phyloP scores from a whole-genome alignment of 2,888 invertebrate genomes.

The Platycnemis pennipes region DNA sequence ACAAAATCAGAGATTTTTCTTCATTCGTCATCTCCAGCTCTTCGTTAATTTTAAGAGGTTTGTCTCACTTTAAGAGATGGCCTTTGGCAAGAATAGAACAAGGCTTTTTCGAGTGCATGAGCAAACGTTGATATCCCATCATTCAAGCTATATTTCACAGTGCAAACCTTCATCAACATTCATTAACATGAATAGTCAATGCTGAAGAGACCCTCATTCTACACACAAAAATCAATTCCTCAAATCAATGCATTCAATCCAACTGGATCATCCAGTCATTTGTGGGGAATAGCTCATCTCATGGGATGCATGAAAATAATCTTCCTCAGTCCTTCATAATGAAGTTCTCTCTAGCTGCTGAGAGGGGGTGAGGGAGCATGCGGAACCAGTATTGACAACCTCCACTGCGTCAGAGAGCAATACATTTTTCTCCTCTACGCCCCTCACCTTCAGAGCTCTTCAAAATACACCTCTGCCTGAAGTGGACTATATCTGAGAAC shows the following conservation, averaged over 20 bases:
- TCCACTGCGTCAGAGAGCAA: neutral
- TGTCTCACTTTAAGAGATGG: neutral
- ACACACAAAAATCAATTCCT: neutral
- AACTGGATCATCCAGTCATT: neutral
- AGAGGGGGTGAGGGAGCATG: neutral
- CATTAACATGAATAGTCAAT: neutral
- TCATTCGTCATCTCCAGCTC: neutral
- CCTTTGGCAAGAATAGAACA: neutral
- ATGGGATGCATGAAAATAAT: neutral
- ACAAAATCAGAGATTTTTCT: neutral
- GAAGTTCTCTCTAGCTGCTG: neutral
- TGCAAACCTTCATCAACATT: neutral
- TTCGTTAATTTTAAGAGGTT: neutral
- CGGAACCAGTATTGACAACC: neutral
- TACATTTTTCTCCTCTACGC: neutral
- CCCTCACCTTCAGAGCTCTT: neutral
- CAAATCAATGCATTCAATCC: neutral
- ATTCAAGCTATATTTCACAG: neutral
- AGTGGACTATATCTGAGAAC: neutral
- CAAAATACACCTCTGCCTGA: neutral
- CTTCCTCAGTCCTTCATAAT: neutral
- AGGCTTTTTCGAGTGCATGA: conserved; percentile 1
- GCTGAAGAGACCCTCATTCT: neutral
- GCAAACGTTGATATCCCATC: neutral
- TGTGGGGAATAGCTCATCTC: neutral